A percentile compares a stretch with the other conserved stretches of the same genome.
Evolutionary conservation across 2,797 vertebrate genomes (phyloP).

Genomic region (Danio kyathit): DNA sequence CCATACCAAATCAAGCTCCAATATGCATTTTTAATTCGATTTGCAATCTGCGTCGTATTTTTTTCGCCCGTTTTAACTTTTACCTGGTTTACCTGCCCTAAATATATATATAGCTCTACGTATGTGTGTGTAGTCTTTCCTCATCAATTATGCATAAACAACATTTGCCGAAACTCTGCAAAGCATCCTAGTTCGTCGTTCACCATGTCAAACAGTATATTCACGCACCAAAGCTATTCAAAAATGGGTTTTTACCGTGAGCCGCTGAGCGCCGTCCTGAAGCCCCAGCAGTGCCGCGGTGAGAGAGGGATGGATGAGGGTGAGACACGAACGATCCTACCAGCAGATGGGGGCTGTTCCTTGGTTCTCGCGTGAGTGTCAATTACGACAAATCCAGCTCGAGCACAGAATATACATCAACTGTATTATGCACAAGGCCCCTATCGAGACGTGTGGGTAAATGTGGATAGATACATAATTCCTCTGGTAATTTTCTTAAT

Average conservation of each 20-base stretch:
- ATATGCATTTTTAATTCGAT: background rate
- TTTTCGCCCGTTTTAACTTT: constrained; percentile 17
- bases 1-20: background rate
- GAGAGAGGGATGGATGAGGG: constrained; percentile 64
- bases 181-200: background rate
- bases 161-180: background rate
- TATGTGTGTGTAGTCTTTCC: background rate
- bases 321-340: constrained; percentile 76
- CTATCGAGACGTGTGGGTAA: background rate
- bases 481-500: background rate
- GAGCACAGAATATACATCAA: constrained; percentile 67
- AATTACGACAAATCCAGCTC: constrained; percentile 86
- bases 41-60: background rate
- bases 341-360: constrained; percentile 87
- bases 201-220: background rate
- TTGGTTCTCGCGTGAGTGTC: constrained; percentile 81
- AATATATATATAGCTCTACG: background rate
- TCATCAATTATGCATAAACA: background rate
- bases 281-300: constrained; percentile 52
- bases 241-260: constrained; percentile 41
- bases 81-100: constrained; percentile 40
- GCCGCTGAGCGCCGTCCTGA: constrained; percentile 35
- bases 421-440: constrained; percentile 66
- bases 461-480: background rate
- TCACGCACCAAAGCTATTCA: background rate